phyloP scores from a whole-genome alignment of 2,113 vertebrate genomes.

The Bothrops jararaca region DNA sequence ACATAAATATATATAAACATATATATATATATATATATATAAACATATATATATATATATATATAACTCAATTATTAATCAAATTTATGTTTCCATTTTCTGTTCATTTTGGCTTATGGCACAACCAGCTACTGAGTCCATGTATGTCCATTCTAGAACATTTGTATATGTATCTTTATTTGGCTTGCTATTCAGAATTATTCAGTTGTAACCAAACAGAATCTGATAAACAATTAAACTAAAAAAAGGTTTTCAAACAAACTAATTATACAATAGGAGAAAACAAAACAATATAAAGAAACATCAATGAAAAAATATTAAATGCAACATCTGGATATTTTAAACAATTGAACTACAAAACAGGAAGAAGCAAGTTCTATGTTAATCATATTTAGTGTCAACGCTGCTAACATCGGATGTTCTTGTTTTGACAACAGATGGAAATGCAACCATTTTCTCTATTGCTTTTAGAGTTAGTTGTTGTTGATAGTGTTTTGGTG shows the following conservation, averaged over 20 bases:
- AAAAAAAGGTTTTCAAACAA: neutral
- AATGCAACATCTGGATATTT: conserved; percentile 4
- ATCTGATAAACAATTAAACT: neutral
- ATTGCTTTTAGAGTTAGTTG: too few relatives aligned
- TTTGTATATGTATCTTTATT: neutral
- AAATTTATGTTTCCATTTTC: neutral
- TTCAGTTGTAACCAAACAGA: neutral
- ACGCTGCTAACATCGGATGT: too few relatives aligned
- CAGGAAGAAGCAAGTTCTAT: neutral
- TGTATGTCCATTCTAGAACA: neutral
- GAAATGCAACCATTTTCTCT: too few relatives aligned
- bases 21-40: too few relatives aligned
- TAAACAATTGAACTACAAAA: neutral
- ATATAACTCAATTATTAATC: neutral
- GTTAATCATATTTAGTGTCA: neutral
- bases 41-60: neutral
- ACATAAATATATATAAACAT: too few relatives aligned
- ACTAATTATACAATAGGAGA: neutral
- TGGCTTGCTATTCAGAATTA: neutral
- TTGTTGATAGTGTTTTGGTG: too few relatives aligned
- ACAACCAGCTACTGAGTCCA: neutral
- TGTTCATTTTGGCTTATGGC: neutral
- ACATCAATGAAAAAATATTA: conserved; percentile 10
- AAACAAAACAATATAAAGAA: neutral
- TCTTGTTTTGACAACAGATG: too few relatives aligned